Conservation (phyloP, 2,797 vertebrate species). For the Spondyliosoma cantharus region DNA sequence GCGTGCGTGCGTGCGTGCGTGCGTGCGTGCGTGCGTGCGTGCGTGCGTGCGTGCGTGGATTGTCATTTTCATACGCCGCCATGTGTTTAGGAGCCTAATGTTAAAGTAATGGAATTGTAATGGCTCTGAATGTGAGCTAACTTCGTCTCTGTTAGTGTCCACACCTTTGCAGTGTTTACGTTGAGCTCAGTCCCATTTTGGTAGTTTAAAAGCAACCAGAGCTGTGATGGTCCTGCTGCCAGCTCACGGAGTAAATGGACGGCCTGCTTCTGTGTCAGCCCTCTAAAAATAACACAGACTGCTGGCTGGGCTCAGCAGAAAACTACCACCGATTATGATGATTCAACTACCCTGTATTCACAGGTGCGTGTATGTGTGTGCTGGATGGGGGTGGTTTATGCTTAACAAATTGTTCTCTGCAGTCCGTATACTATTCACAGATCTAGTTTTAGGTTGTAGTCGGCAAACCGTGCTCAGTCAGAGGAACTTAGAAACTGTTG, state of each 20-base stretch:
- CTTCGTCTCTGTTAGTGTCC: constrained; percentile 70
- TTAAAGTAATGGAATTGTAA: constrained; percentile 63
- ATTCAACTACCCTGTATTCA: constrained; percentile 82
- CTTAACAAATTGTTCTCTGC: constrained; percentile 66
- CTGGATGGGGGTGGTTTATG: constrained; percentile 56
- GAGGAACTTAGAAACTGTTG: constrained; percentile 17
- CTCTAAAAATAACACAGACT: constrained; percentile 84
- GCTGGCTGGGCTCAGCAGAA: constrained; percentile 83
- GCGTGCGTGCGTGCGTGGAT: constrained; percentile 7
- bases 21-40: constrained; percentile 20
- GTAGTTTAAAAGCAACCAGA: constrained; percentile 75
- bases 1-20: constrained; percentile 41
- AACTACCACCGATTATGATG: constrained; percentile 84
- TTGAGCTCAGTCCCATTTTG: constrained; percentile 79
- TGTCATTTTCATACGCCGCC: constrained; percentile 40
- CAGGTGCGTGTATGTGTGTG: constrained; percentile 72
- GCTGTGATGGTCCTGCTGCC: constrained; percentile 75
- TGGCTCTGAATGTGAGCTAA: constrained; percentile 59
- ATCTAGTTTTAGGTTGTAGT: constrained; percentile 38
- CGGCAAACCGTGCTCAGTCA: constrained; percentile 48
- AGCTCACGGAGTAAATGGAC: constrained; percentile 80
- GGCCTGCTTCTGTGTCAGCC: constrained; percentile 82
- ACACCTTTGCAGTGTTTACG: constrained; percentile 77
- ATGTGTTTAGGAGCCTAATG: constrained; percentile 51
- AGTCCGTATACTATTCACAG: constrained; percentile 35